Evolutionary conservation across 2,113 vertebrate genomes (phyloP).

Genomic region (Tragelaphus buxtoni): DNA sequence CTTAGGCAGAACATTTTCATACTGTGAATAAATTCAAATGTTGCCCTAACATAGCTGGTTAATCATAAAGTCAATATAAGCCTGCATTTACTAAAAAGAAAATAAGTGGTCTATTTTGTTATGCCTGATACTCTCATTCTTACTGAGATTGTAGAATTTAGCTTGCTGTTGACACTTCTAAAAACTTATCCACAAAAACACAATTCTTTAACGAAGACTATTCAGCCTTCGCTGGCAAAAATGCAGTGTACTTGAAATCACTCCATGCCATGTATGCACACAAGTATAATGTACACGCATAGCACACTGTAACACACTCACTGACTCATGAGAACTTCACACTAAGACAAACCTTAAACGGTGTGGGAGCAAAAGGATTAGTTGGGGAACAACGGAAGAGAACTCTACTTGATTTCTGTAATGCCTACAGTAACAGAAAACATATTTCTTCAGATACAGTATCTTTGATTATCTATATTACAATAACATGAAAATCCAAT

Average conservation of each 20-base stretch:
- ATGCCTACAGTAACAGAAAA: constrained; percentile 93
- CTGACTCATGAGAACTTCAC: constrained; percentile 21
- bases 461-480: constrained; percentile 39
- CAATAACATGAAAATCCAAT: neutral
- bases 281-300: neutral
- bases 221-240: neutral
- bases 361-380: constrained; percentile 98
- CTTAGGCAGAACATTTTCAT: neutral
- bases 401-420: constrained; percentile 92
- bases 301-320: constrained; percentile 57
- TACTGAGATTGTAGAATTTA: neutral
- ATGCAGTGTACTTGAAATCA: constrained; percentile 35
- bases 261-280: constrained; percentile 52
- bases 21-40: neutral
- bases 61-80: neutral
- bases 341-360: constrained; percentile 96
- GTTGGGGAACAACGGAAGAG: constrained; percentile 92
- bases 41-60: neutral
- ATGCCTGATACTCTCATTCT: neutral
- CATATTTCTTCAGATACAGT: constrained; percentile 66
- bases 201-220: neutral
- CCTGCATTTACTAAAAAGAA: neutral
- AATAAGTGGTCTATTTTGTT: neutral
- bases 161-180: neutral
- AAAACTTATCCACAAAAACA: neutral